Conservation (phyloP, 2,888 invertebrate species). For the Eurytoma adleriae region DNA sequence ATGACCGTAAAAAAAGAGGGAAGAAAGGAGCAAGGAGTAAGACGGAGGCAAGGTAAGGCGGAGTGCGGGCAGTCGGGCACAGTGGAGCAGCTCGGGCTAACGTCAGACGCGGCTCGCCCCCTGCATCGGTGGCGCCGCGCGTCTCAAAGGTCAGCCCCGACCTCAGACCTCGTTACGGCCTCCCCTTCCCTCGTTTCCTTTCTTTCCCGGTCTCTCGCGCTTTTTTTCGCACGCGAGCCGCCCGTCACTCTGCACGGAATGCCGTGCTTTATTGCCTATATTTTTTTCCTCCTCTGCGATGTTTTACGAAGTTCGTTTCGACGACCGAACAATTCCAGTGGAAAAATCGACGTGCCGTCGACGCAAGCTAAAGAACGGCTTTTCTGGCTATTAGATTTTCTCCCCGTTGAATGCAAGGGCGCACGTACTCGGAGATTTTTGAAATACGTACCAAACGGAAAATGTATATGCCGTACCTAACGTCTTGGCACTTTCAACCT, state of each 20-base stretch:
- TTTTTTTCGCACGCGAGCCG: not conserved
- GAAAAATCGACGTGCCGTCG: too few relatives aligned
- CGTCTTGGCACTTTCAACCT: too few relatives aligned
- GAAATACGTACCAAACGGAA: too few relatives aligned
- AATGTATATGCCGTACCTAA: too few relatives aligned
- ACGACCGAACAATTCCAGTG: not conserved
- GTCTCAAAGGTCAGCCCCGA: slow-evolving; percentile 1
- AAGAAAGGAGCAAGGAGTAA: not conserved
- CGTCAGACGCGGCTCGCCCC: slow-evolving; percentile 9
- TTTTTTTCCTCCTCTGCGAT: too few relatives aligned
- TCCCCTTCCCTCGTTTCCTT: too few relatives aligned
- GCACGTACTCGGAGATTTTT: too few relatives aligned
- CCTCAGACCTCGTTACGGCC: slow-evolving; percentile 5
- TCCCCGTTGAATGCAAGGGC: too few relatives aligned
- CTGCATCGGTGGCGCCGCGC: not conserved
- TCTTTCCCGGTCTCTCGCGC: too few relatives aligned
- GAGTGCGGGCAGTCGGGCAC: not conserved
- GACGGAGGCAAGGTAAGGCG: slow-evolving; percentile 15
- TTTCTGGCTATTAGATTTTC: too few relatives aligned
- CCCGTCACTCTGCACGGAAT: not conserved
- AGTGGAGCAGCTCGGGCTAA: slow-evolving; percentile 9
- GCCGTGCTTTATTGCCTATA: not conserved
- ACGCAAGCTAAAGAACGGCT: too few relatives aligned
- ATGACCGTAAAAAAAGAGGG: not conserved
- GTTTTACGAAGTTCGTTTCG: not conserved